phyloP scores from a whole-genome alignment of 2,888 invertebrate genomes.

The Eilema sororculum region DNA sequence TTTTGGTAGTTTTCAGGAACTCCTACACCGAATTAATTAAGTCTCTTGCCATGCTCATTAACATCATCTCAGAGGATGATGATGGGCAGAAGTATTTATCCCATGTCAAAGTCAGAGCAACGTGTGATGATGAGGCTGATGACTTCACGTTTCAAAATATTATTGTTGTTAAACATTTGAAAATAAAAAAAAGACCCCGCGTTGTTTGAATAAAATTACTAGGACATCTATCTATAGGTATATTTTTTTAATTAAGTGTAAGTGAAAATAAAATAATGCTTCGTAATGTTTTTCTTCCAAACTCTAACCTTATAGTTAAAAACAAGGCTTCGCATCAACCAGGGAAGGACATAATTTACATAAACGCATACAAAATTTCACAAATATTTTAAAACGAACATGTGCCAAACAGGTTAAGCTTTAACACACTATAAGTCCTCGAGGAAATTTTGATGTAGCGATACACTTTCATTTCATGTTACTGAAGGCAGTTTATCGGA shows the following conservation, averaged over 20 bases:
- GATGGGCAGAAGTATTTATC: no score
- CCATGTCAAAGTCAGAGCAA: no score
- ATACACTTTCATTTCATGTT: constrained; percentile 4
- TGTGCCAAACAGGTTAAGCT: constrained; percentile 2
- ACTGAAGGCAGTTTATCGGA: neutral
- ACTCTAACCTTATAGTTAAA: neutral
- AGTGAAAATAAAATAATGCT: no score
- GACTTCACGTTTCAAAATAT: no score
- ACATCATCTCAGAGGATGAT: no score
- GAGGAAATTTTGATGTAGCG: constrained; percentile 6
- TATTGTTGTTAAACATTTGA: neutral
- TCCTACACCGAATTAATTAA: neutral
- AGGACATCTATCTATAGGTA: neutral
- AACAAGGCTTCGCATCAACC: neutral
- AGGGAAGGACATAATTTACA: neutral
- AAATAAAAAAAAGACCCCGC: neutral
- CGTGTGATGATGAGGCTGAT: no score
- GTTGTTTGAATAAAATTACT: neutral
- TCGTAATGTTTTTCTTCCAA: neutral
- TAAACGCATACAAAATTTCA: constrained; percentile 8
- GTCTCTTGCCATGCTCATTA: no score
- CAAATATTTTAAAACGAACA: constrained; percentile 6
- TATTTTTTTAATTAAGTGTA: no score
- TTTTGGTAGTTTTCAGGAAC: no score
- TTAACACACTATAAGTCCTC: neutral